These are phyloP conservation scores for Mixornis gularis DNA, from an alignment of 2,113 vertebrate genomes.

Conservation along the genomic window DNA sequence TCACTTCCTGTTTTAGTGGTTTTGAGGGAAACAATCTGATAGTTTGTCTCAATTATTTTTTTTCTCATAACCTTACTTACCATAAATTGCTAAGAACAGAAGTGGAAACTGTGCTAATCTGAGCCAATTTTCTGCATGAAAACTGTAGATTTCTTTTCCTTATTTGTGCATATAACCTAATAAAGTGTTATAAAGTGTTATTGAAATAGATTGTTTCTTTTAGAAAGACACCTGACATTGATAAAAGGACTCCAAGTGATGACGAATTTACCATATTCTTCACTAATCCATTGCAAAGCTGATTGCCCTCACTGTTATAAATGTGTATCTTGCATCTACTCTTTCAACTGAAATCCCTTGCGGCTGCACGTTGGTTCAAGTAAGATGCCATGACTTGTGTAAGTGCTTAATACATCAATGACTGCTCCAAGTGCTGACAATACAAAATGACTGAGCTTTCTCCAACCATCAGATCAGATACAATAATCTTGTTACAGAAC, in stretches of 20 bases:
- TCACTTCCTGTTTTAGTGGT: not conserved
- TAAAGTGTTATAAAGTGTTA: not conserved
- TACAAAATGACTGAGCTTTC: constrained; percentile 55
- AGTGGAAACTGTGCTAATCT: not conserved
- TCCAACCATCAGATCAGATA: constrained; percentile 42
- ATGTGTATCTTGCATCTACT: constrained; percentile 28
- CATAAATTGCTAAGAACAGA: not conserved
- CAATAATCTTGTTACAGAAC: constrained; percentile 63
- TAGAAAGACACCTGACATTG: constrained; percentile 7
- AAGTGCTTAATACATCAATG: constrained; percentile 61
- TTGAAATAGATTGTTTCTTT: constrained; percentile 33
- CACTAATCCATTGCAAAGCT: constrained; percentile 19
- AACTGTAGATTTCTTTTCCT: not conserved
- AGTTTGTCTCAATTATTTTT: not conserved
- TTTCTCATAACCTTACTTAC: not conserved
- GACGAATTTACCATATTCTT: constrained; percentile 22
- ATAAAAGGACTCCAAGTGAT: constrained; percentile 31
- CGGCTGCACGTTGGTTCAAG: constrained; percentile 13
- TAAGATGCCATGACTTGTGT: constrained; percentile 46
- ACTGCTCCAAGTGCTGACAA: constrained; percentile 47
- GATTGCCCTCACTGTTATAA: constrained; percentile 38
- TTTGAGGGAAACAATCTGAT: not conserved
- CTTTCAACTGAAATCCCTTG: constrained; percentile 33
- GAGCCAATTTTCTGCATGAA: not conserved
- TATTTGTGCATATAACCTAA: constrained; percentile 3